Conservation (phyloP, 2,888 invertebrate species). For the Phasia obesa region DNA sequence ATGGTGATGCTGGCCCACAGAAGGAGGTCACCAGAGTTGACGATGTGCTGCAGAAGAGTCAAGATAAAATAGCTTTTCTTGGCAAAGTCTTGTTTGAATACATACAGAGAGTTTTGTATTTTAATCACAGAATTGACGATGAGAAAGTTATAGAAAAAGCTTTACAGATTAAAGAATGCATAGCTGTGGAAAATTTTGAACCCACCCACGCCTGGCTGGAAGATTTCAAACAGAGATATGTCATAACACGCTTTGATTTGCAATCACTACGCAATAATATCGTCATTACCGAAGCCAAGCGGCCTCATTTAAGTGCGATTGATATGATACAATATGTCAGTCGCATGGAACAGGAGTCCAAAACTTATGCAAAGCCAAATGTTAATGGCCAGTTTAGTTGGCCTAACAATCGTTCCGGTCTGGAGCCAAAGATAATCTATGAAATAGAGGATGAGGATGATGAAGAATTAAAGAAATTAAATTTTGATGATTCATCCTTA, state of each 20-base stretch:
- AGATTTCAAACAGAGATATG: slow-evolving; percentile 73
- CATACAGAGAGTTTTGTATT: slow-evolving; percentile 73
- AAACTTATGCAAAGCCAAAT: slow-evolving; percentile 21
- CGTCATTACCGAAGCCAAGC: slow-evolving; percentile 70
- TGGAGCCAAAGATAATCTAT: slow-evolving; percentile 59
- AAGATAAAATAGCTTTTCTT: slow-evolving; percentile 74
- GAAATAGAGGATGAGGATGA: slow-evolving; percentile 58
- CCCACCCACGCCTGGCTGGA: slow-evolving; percentile 75
- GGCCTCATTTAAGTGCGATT: slow-evolving; percentile 73
- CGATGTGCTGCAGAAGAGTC: slow-evolving; percentile 69
- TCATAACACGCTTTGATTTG: slow-evolving; percentile 72
- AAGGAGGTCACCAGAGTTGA: slow-evolving; percentile 28
- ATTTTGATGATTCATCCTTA: neutral
- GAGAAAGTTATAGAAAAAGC: slow-evolving; percentile 72
- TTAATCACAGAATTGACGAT: slow-evolving; percentile 67
- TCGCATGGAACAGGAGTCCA: slow-evolving; percentile 59
- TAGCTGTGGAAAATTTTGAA: slow-evolving; percentile 75
- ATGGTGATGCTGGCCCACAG: slow-evolving; percentile 11
- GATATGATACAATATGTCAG: slow-evolving; percentile 75
- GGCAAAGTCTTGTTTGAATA: slow-evolving; percentile 75
- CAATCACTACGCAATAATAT: slow-evolving; percentile 68
- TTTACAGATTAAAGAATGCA: slow-evolving; percentile 74
- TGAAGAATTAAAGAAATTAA: slow-evolving; percentile 50
- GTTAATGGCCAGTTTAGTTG: slow-evolving; percentile 12
- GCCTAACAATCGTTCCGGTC: slow-evolving; percentile 2